These are phyloP conservation scores for Anseranas semipalmata DNA, from an alignment of 2,113 vertebrate species.

Conservation along the genomic window DNA sequence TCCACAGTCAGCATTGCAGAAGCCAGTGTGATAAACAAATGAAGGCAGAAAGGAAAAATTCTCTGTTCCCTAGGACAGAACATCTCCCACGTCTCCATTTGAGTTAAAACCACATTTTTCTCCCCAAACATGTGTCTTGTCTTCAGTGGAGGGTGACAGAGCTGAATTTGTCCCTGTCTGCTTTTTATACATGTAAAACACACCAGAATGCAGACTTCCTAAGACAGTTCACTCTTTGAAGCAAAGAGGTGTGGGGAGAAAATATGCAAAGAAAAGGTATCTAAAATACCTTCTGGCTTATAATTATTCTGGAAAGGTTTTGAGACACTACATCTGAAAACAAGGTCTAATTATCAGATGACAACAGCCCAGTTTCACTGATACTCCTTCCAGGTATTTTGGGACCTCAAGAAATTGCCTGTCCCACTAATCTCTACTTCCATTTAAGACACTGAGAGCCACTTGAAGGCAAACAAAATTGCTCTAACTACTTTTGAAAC, in stretches of 20 bases:
- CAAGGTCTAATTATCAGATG: neutral
- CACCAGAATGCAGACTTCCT: neutral
- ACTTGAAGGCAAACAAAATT: neutral
- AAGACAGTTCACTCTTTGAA: neutral
- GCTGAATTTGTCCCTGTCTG: neutral
- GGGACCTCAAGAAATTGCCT: neutral
- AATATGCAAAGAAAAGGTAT: neutral
- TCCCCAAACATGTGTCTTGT: neutral
- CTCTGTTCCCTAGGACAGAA: neutral
- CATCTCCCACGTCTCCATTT: neutral
- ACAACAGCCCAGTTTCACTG: neutral
- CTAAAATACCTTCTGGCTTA: neutral
- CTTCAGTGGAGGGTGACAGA: neutral
- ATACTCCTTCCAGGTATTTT: neutral
- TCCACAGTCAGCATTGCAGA: neutral
- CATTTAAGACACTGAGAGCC: neutral
- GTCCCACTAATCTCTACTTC: neutral
- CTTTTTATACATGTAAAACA: neutral
- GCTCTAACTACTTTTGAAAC: neutral
- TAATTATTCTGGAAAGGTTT: neutral
- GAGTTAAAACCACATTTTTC: neutral
- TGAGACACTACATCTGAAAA: neutral
- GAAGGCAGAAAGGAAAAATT: neutral
- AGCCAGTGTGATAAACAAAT: neutral
- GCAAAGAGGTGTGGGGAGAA: neutral